Conservation (phyloP, 2,888 invertebrate species). For the Flexamia atlantica region DNA sequence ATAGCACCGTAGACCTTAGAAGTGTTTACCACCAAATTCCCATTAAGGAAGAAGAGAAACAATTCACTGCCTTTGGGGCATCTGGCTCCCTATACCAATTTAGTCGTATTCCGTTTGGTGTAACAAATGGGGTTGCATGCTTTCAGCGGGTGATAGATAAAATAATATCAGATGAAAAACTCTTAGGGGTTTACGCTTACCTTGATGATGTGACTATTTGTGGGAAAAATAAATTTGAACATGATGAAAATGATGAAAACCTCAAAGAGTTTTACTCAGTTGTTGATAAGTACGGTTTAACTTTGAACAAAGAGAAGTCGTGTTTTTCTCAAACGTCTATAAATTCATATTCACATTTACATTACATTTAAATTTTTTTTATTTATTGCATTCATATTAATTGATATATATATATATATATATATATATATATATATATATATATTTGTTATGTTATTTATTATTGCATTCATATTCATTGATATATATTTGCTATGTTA, state of each 20-base stretch:
- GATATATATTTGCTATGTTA: too few relatives aligned
- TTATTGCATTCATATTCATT: too few relatives aligned
- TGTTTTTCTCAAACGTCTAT: background rate
- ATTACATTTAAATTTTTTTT: too few relatives aligned
- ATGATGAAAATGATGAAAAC: background rate
- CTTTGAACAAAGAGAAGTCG: background rate
- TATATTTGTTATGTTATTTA: too few relatives aligned
- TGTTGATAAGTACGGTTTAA: background rate
- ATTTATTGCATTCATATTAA: too few relatives aligned
- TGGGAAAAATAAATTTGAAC: background rate
- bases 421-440: too few relatives aligned
- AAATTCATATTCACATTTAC: too few relatives aligned
- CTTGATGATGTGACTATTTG: slow-evolving; percentile 34
- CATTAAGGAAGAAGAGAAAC: background rate
- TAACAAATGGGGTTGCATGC: slow-evolving; percentile 65
- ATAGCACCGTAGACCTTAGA: background rate
- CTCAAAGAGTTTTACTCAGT: background rate
- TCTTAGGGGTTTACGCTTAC: background rate
- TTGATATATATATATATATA: too few relatives aligned
- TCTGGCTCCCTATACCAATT: slow-evolving; percentile 65
- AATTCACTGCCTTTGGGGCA: background rate
- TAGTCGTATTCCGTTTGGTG: slow-evolving; percentile 64
- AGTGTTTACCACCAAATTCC: background rate
- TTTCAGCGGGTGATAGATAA: slow-evolving; percentile 65
- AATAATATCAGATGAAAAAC: slow-evolving; percentile 20